Evolutionary conservation across 2,797 vertebrate genomes (phyloP).

Genomic region (Uromys caudimaculatus): DNA sequence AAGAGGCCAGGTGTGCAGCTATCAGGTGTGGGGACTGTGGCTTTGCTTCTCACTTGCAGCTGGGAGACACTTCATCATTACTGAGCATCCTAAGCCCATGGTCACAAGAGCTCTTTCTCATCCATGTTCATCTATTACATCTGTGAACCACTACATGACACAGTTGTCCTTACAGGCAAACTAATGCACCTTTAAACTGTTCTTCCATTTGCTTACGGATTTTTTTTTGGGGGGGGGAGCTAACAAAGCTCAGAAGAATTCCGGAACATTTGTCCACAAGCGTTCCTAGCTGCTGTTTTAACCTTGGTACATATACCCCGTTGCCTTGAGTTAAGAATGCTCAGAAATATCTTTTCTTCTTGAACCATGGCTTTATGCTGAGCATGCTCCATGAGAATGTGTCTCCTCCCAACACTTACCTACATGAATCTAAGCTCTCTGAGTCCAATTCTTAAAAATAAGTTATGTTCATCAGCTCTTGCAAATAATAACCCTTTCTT

Average conservation of each 20-base stretch:
- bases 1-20: background rate
- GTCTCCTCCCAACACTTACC: background rate
- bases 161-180: background rate
- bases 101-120: background rate
- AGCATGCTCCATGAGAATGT: background rate
- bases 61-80: background rate
- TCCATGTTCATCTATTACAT: fast-evolving
- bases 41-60: background rate
- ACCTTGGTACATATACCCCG: background rate
- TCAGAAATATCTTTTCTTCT: background rate
- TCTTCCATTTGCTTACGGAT: background rate
- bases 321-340: background rate
- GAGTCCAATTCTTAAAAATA: background rate
- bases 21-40: background rate
- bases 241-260: background rate
- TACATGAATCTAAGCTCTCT: background rate
- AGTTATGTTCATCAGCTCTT: background rate
- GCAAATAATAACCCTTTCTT: background rate
- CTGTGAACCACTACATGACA: background rate
- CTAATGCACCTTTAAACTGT: background rate
- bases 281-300: background rate
- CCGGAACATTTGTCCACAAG: background rate
- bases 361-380: background rate
- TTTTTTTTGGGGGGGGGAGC: background rate
- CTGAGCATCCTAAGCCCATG: fast-evolving